Evolutionary conservation across 1,140 invertebrate species (phyloP), one percentile per base, ranked within the genome.

Genomic region (Leptopilina boulardi): DNA sequence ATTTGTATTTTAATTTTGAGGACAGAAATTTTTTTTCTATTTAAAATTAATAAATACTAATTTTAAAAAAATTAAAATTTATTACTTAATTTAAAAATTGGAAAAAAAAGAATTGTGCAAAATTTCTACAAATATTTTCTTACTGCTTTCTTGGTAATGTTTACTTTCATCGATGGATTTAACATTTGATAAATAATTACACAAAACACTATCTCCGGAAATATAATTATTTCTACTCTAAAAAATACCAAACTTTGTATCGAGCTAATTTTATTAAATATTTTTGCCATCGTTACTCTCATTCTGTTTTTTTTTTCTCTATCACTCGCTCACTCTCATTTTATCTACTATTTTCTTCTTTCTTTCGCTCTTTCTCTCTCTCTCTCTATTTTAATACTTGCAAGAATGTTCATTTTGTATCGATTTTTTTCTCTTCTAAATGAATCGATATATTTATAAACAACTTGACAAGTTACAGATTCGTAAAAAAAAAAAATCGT

Each of bases 101-200:
- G n/a, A n/a, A n/a, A n/a, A n/a, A n/a, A n/a, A n/a, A n/a, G n/a
- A n/a, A n/a, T n/a, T 42, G 41, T 42, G 41, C 41, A 42, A 42
- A 42, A 13, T 42, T 11, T 42, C 41, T 42, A 13, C 1, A 34
- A 23, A 56, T 56, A 56, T 56, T 56, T 56, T 30, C 21, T 26
- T 26, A 66, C 21, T 26, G 21, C 11, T 26, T 15, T 56, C 21
- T 26, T 26, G 11, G 3, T 66, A 21, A 13, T 13, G 3, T 15
- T 26, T 26, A 66, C 56, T 66, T 66, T 66, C 56, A 13, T 66
- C 56, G 11, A 66, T 66, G 23, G 23, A 21, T 26, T 66, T 66
- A 66, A 13, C n/a, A n/a, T 26, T 66, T 66, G 30, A 34, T 34
- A 34, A 34, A 26, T 30, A 26, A 66, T 66, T 66, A 30, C 56